Evolutionary conservation across 2,888 invertebrate genomes (phyloP).

Genomic region (Leptopilina syphax): DNA sequence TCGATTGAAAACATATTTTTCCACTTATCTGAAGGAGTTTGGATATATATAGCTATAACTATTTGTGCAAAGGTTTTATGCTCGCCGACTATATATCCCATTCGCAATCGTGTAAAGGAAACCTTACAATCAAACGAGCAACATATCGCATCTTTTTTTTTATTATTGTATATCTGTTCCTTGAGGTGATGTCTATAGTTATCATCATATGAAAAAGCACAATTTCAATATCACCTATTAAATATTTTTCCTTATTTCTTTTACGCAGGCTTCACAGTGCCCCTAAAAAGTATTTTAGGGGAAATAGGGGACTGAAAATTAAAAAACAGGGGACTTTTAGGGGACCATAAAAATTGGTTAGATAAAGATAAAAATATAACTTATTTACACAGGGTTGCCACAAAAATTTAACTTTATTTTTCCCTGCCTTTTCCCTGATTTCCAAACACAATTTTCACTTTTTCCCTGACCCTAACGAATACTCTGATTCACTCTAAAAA

Average conservation of each 20-base stretch:
- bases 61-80: conserved; percentile 14
- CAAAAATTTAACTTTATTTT: too few relatives aligned
- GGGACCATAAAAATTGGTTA: too few relatives aligned
- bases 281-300: too few relatives aligned
- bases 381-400: too few relatives aligned
- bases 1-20: conserved; percentile 12
- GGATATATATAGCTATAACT: not conserved
- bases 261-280: too few relatives aligned
- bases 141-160: conserved; percentile 4
- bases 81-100: conserved; percentile 18
- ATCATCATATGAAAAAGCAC: not conserved
- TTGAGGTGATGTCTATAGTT: not conserved
- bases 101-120: conserved; percentile 17
- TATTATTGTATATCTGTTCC: not conserved
- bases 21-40: conserved; percentile 2
- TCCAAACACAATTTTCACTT: too few relatives aligned
- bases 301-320: too few relatives aligned
- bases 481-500: too few relatives aligned
- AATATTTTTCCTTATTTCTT: not conserved
- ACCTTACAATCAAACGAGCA: conserved; percentile 6
- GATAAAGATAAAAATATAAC: too few relatives aligned
- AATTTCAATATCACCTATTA: conserved; percentile 5
- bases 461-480: too few relatives aligned
- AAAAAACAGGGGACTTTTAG: too few relatives aligned
- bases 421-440: too few relatives aligned